These are phyloP conservation scores for Parotia lawesii DNA, from an alignment of 2,113 vertebrate species.

Conservation along the genomic window DNA sequence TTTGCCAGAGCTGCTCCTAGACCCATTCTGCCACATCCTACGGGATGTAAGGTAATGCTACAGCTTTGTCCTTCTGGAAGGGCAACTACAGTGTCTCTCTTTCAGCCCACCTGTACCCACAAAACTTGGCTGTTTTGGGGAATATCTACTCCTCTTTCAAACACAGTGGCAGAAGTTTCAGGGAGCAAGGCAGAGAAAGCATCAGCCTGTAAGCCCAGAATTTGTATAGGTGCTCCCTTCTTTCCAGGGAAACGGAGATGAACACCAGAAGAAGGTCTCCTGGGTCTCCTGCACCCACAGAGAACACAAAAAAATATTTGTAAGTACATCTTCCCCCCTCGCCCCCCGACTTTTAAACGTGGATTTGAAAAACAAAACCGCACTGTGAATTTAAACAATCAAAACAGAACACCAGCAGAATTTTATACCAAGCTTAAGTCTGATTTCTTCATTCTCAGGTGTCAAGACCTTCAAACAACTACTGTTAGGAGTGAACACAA, in stretches of 20 bases:
- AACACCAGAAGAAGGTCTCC: not conserved
- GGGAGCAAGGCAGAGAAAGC: not conserved
- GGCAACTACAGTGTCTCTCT: not conserved
- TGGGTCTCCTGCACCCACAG: not conserved
- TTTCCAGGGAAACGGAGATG: not conserved
- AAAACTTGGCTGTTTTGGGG: not conserved
- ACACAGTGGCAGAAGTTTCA: not conserved
- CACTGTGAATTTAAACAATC: not conserved
- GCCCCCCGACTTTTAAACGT: accelerated
- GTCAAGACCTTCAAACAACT: not conserved
- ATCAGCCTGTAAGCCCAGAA: not conserved
- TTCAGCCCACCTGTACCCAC: not conserved
- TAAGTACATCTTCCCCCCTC: not conserved
- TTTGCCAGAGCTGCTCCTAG: not conserved
- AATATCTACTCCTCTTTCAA: not conserved
- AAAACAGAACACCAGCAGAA: not conserved
- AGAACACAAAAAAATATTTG: not conserved
- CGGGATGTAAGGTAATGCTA: not conserved
- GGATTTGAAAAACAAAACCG: not conserved
- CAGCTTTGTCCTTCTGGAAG: not conserved
- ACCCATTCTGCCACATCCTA: not conserved
- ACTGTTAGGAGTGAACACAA: not conserved
- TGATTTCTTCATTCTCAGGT: not conserved
- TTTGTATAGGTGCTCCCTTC: not conserved
- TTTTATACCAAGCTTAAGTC: not conserved